Conservation (phyloP, 2,888 invertebrate species). For the Pristionchus entomophagus region DNA sequence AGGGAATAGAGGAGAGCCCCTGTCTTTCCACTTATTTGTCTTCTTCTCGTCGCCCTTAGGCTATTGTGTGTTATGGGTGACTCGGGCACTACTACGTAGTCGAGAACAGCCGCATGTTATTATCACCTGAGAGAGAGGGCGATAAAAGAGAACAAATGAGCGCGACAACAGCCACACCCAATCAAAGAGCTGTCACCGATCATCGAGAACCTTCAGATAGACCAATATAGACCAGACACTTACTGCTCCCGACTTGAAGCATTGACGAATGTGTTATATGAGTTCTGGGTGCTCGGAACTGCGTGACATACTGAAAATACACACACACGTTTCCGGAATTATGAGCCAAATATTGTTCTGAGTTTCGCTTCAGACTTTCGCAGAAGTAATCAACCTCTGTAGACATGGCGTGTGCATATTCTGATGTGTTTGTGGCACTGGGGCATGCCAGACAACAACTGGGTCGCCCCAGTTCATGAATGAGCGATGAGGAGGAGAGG, state of each 20-base stretch:
- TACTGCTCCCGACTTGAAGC: too few relatives aligned
- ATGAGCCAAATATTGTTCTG: too few relatives aligned
- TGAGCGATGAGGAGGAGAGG: neutral
- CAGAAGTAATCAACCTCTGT: too few relatives aligned
- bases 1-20: neutral
- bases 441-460: conserved; percentile 8
- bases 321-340: too few relatives aligned
- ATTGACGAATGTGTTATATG: too few relatives aligned
- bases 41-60: neutral
- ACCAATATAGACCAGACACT: too few relatives aligned
- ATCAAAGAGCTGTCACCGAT: too few relatives aligned
- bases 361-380: too few relatives aligned
- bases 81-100: neutral
- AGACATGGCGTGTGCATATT: neutral
- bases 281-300: too few relatives aligned
- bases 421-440: neutral
- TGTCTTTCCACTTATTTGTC: neutral
- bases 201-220: too few relatives aligned
- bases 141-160: neutral
- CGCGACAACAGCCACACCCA: neutral
- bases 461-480: conserved; percentile 19
- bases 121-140: neutral
- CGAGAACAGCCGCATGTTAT: neutral
- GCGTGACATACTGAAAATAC: too few relatives aligned
- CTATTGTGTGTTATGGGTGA: neutral